phyloP scores from a whole-genome alignment of 1,140 invertebrate species.

The Phthorimaea operculella region DNA sequence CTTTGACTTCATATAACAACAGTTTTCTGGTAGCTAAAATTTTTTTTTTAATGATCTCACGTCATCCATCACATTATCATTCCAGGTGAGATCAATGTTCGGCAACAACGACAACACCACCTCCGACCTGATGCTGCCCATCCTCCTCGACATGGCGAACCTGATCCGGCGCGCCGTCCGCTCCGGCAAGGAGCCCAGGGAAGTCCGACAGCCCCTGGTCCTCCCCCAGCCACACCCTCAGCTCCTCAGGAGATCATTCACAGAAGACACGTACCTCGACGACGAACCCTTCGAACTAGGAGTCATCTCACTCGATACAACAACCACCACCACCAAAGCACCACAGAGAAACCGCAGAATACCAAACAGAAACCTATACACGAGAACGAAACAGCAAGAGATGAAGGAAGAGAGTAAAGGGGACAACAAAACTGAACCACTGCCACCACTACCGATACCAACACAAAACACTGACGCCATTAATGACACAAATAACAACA shows the following conservation, averaged over 20 bases:
- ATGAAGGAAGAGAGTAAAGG: conserved; percentile 22
- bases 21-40: too few relatives aligned
- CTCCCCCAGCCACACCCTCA: conserved; percentile 49
- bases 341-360: conserved; percentile 10
- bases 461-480: conserved; percentile 18
- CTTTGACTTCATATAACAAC: too few relatives aligned
- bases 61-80: too few relatives aligned
- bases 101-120: conserved; percentile 66
- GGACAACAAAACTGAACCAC: conserved; percentile 21
- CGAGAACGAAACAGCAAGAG: conserved; percentile 15
- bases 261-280: conserved; percentile 28
- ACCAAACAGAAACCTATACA: conserved; percentile 9
- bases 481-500: conserved; percentile 14
- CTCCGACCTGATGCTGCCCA: conserved; percentile 71
- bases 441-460: conserved; percentile 17
- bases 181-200: conserved; percentile 40
- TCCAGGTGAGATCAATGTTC: conserved; percentile 70
- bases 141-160: conserved; percentile 73
- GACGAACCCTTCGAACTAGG: conserved; percentile 16
- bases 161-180: conserved; percentile 65
- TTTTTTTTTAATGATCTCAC: too few relatives aligned
- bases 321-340: conserved; percentile 10
- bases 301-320: background rate
- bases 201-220: conserved; percentile 30
- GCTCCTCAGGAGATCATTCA: conserved; percentile 52